A percentile compares a stretch with the other conserved stretches of the same genome.
Evolutionary conservation across 92 coral and sea anemone species (phyloP).

Genomic region (Epizoanthus illoricatus): DNA sequence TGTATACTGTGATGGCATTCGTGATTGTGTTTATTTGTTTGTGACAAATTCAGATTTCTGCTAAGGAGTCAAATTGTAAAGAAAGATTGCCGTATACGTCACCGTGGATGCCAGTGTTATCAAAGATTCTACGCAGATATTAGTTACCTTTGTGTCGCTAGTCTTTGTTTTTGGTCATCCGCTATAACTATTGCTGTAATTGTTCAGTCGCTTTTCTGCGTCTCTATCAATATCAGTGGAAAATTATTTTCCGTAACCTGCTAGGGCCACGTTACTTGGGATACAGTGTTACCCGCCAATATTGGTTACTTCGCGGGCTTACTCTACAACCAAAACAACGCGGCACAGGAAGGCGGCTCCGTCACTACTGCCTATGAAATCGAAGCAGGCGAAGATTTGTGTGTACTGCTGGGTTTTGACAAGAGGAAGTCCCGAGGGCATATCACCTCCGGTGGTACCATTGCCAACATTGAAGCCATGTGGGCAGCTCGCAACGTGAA

Average conservation of each 20-base stretch:
- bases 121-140: too few species aligned
- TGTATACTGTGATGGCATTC: too few species aligned
- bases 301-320: constrained; percentile 50
- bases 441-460: constrained; percentile 70
- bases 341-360: constrained; percentile 29
- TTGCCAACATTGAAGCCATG: constrained; percentile 91
- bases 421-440: constrained; percentile 51
- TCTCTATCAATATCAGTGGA: background rate
- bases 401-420: constrained; percentile 57
- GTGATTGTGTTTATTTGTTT: too few species aligned
- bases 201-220: background rate
- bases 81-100: too few species aligned
- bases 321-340: constrained; percentile 58
- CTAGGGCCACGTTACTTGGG: constrained; percentile 61
- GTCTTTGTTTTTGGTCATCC: background rate
- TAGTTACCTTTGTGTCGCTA: background rate
- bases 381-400: constrained; percentile 43
- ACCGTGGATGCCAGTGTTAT: too few species aligned
- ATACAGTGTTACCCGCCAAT: constrained; percentile 46
- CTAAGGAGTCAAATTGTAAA: too few species aligned
- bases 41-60: too few species aligned
- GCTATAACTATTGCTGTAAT: background rate
- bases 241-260: background rate
- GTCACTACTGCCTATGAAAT: constrained; percentile 54
- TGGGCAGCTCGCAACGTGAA: constrained; percentile 91